phyloP scores from a whole-genome alignment of 1,140 invertebrate species.

The Grapholita molesta region DNA sequence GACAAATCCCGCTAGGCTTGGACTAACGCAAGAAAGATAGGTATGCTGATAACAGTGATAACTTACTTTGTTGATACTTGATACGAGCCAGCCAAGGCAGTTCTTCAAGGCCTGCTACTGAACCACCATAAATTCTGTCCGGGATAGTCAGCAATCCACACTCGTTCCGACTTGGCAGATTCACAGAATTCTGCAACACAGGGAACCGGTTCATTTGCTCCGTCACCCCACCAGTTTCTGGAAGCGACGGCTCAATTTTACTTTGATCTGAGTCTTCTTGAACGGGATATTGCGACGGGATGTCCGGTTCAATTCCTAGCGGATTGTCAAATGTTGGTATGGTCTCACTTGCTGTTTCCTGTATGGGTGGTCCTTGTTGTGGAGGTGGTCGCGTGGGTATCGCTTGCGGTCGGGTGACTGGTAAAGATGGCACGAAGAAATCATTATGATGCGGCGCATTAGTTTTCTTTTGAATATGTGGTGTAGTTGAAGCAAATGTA shows the following conservation, averaged over 20 bases:
- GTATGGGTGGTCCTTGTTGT: background rate
- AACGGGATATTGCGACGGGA: background rate
- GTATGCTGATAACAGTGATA: background rate
- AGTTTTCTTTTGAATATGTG: background rate
- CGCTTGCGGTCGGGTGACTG: background rate
- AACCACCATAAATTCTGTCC: conserved; percentile 42
- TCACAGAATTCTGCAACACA: background rate
- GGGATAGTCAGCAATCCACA: conserved; percentile 33
- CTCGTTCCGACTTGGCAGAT: conserved; percentile 32
- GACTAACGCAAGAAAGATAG: background rate
- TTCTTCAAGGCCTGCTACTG: conserved; percentile 67
- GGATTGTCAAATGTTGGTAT: background rate
- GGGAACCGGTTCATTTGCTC: background rate
- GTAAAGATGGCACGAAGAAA: background rate
- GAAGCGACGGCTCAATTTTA: background rate
- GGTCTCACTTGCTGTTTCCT: background rate
- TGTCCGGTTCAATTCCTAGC: background rate
- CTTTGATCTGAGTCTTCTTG: background rate
- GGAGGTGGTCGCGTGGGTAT: background rate
- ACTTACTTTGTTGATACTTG: conserved; percentile 22
- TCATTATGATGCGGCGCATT: background rate
- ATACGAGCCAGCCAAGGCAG: conserved; percentile 82
- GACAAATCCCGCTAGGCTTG: too few relatives aligned
- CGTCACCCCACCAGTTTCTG: background rate
- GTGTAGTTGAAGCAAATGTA: background rate